Conservation (phyloP, 2,113 vertebrate species). For the Erythrocercus mccallii region DNA sequence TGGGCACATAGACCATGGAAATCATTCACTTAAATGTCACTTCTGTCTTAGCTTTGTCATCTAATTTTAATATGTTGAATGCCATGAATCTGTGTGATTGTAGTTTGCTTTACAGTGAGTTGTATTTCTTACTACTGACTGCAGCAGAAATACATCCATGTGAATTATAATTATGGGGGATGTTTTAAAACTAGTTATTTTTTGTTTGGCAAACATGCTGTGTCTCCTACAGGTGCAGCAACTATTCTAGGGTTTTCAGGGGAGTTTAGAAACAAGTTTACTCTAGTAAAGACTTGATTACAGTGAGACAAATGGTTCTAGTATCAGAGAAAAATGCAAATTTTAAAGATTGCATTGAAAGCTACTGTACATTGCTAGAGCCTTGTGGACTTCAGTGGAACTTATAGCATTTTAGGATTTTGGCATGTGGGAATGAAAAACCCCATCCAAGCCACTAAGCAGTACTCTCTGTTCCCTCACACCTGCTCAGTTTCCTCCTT, state of each 20-base stretch:
- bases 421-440: not conserved
- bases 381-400: not conserved
- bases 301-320: not conserved
- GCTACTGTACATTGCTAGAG: not conserved
- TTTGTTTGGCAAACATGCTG: not conserved
- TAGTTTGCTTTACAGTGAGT: not conserved
- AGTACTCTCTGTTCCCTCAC: rapidly evolving
- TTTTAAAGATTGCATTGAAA: not conserved
- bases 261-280: not conserved
- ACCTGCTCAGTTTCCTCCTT: not conserved
- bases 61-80: constrained; percentile 16
- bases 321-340: not conserved
- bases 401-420: not conserved
- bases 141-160: not conserved
- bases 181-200: not conserved
- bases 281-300: not conserved
- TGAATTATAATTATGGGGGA: not conserved
- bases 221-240: not conserved
- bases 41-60: constrained; percentile 9
- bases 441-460: not conserved
- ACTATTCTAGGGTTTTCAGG: not conserved
- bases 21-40: constrained; percentile 21
- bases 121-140: not conserved
- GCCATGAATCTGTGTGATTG: not conserved
- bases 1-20: not conserved